Conservation (phyloP, 2,888 invertebrate species). For the Erebia palarica region DNA sequence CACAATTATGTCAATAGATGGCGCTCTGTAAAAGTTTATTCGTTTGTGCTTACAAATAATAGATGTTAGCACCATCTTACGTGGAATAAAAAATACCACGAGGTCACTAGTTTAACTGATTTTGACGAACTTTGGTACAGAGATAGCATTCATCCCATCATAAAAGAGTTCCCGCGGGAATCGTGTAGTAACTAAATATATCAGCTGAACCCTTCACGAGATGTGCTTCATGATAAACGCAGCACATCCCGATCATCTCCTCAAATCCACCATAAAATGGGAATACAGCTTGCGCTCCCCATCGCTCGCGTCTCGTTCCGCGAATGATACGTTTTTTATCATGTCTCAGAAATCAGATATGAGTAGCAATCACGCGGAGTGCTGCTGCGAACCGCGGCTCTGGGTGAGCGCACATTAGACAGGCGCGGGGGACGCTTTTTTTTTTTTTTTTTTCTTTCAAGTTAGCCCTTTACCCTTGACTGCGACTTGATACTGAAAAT, state of each 20-base stretch:
- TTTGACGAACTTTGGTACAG: no score
- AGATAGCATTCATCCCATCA: no score
- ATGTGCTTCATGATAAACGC: slow-evolving; percentile 16
- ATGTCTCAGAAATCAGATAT: slow-evolving; percentile 39
- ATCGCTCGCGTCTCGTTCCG: slow-evolving; percentile 19
- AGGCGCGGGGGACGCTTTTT: background rate
- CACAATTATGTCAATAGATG: no score
- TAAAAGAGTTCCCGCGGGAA: no score
- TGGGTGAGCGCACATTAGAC: background rate
- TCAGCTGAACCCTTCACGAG: background rate
- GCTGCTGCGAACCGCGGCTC: slow-evolving; percentile 16
- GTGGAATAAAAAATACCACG: no score
- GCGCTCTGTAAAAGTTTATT: no score
- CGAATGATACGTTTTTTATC: slow-evolving; percentile 40
- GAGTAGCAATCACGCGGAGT: slow-evolving; percentile 39
- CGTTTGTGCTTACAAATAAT: no score
- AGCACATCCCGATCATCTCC: slow-evolving; percentile 10
- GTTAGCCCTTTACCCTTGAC: no score
- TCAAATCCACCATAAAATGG: slow-evolving; percentile 29
- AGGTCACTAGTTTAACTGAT: no score
- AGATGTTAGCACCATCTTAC: no score
- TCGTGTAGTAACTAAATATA: background rate
- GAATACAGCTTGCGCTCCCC: slow-evolving; percentile 22
- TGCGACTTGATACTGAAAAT: no score
- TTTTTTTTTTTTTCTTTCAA: no score